Evolutionary conservation across 2,888 invertebrate genomes (phyloP).

Genomic region (Diaprepes abbreviatus): DNA sequence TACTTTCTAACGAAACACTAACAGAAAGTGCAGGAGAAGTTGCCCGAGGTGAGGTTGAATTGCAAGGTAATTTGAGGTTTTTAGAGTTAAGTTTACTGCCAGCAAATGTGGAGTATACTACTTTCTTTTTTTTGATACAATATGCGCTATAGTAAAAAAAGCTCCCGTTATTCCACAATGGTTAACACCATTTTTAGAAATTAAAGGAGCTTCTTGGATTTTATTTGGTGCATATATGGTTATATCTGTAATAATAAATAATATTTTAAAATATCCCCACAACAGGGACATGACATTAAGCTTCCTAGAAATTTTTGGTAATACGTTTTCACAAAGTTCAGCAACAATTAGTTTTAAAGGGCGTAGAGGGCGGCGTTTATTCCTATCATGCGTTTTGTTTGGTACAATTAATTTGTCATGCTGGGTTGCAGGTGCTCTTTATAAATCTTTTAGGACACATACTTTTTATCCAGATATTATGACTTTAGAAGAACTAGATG

Average conservation of each 20-base stretch:
- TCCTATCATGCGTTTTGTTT: not conserved
- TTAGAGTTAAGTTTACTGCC: slow-evolving; percentile 61
- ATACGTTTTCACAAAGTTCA: slow-evolving; percentile 20
- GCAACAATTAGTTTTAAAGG: not conserved
- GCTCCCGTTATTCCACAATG: slow-evolving; percentile 66
- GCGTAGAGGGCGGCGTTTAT: not conserved
- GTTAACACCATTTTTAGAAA: slow-evolving; percentile 58
- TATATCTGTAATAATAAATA: not conserved
- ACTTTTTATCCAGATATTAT: slow-evolving; percentile 67
- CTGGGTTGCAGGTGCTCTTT: slow-evolving; percentile 40
- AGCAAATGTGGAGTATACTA: slow-evolving; percentile 63
- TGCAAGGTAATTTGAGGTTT: slow-evolving; percentile 67
- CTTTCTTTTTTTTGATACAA: slow-evolving; percentile 63
- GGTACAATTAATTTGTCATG: not conserved
- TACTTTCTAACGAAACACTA: slow-evolving; percentile 36
- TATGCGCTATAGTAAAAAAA: slow-evolving; percentile 68
- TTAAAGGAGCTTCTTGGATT: slow-evolving; percentile 10
- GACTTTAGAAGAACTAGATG: slow-evolving; percentile 65
- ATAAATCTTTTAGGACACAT: slow-evolving; percentile 64
- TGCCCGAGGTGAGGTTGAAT: slow-evolving; percentile 61
- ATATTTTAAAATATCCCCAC: not conserved
- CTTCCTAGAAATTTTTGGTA: slow-evolving; percentile 36
- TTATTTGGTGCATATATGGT: not conserved
- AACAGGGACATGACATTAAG: not conserved
- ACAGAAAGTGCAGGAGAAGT: slow-evolving; percentile 65